phyloP scores from a whole-genome alignment of 2,888 invertebrate species.

The Pterostichus madidus region DNA sequence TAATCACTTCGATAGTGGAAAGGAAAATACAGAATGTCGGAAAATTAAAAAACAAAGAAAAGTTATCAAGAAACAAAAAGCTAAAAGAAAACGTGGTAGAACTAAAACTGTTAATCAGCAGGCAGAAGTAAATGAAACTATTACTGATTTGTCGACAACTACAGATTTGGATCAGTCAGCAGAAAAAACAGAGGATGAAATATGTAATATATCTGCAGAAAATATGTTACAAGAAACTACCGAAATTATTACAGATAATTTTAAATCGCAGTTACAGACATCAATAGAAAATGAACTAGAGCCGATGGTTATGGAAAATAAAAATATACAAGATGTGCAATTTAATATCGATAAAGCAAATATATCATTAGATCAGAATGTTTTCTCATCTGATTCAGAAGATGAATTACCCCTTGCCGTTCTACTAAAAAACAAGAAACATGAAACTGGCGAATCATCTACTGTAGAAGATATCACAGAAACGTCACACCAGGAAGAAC shows the following conservation, averaged over 20 bases:
- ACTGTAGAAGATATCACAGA: neutral
- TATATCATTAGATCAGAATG: slow-evolving; percentile 2
- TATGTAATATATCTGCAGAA: neutral
- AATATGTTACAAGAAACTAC: neutral
- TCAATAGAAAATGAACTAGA: slow-evolving; percentile 58
- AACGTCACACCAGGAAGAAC: neutral
- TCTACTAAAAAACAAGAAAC: slow-evolving; percentile 38
- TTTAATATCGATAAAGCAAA: neutral
- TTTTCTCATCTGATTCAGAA: slow-evolving; percentile 57
- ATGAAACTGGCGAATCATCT: neutral
- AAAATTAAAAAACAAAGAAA: slow-evolving; percentile 41
- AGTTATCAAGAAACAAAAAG: slow-evolving; percentile 34
- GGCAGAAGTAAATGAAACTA: neutral
- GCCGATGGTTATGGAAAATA: slow-evolving; percentile 50
- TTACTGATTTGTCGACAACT: neutral
- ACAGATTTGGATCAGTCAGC: neutral
- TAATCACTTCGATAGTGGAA: slow-evolving; percentile 65
- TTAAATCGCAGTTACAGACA: neutral
- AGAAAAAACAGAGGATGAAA: slow-evolving; percentile 1
- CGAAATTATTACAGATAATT: neutral
- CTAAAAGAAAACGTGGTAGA: slow-evolving; percentile 39
- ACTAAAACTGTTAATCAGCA: slow-evolving; percentile 6
- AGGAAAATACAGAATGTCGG: slow-evolving; percentile 62
- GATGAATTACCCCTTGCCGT: slow-evolving; percentile 60
- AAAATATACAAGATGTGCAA: slow-evolving; percentile 33